phyloP scores from a whole-genome alignment of 2,888 invertebrate genomes.

The Arctia plantaginis region DNA sequence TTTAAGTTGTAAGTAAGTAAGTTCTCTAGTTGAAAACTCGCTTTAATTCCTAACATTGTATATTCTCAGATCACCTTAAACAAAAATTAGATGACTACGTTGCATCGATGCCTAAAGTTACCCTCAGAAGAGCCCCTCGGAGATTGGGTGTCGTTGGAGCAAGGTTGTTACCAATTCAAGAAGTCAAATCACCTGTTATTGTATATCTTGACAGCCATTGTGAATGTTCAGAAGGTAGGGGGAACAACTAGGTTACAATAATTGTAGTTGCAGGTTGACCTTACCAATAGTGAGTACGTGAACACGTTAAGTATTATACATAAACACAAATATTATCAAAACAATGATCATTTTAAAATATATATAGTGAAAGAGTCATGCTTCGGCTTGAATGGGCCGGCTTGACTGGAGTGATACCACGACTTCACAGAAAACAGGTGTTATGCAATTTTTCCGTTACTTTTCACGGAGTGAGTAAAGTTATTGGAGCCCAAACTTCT shows the following conservation, averaged over 20 bases:
- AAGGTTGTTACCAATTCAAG: conserved; percentile 92
- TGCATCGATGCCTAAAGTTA: conserved; percentile 93
- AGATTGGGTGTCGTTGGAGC: conserved; percentile 98
- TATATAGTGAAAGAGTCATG: no score
- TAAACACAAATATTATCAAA: neutral
- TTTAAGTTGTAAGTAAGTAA: no score
- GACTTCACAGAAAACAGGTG: no score
- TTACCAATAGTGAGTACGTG: no score
- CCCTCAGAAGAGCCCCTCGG: conserved; percentile 92
- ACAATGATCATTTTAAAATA: no score
- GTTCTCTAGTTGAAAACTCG: neutral
- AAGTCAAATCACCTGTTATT: conserved; percentile 92
- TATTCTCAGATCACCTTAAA: conserved; percentile 89
- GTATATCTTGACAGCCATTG: conserved; percentile 99
- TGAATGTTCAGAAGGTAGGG: conserved; percentile 93
- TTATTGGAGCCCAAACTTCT: no score
- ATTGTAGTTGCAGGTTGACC: no score
- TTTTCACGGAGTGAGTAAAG: no score
- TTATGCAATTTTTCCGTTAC: no score
- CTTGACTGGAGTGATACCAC: no score
- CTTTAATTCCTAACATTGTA: neutral
- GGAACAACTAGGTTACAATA: neutral
- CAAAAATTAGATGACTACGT: conserved; percentile 94
- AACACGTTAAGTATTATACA: neutral
- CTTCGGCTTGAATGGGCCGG: no score